Percentiles rank a stretch among this genome's conserved stretches.
Conservation (phyloP, 2,888 invertebrate genomes). For the Papilio elwesi region DNA sequence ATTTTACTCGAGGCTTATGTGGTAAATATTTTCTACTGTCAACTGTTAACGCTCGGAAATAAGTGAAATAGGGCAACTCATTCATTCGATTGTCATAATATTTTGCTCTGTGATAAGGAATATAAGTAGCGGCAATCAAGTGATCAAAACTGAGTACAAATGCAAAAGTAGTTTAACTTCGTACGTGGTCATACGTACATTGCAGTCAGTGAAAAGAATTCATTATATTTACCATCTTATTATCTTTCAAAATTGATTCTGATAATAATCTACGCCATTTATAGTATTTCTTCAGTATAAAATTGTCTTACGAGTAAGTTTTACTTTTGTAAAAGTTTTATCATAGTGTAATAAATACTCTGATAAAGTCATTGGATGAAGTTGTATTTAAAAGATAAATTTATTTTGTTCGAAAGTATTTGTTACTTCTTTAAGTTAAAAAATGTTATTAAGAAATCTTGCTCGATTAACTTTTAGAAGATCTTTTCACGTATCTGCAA, state of each 20-base stretch:
- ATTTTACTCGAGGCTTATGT: no score
- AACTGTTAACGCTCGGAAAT: no score
- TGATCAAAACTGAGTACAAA: no score
- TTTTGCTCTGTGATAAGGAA: conserved; percentile 4
- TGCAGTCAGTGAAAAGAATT: neutral
- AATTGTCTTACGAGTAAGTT: conserved; percentile 19
- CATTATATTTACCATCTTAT: neutral
- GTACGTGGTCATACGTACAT: neutral
- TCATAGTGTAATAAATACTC: neutral
- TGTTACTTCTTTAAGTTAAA: conserved; percentile 39
- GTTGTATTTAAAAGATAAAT: neutral
- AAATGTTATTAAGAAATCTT: conserved; percentile 70
- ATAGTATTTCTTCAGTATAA: conserved; percentile 9
- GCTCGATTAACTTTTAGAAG: conserved; percentile 62
- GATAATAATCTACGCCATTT: neutral
- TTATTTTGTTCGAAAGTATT: conserved; percentile 18
- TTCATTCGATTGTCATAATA: conserved; percentile 1
- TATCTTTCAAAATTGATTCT: neutral
- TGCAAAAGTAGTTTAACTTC: conserved; percentile 2
- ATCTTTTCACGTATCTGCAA: conserved; percentile 68
- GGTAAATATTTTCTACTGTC: no score
- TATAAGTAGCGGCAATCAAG: neutral
- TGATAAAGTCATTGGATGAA: no score
- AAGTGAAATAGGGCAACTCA: neutral
- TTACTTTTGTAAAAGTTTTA: conserved; percentile 7